phyloP scores from a whole-genome alignment of 2,113 vertebrate genomes.

The Syrrhaptes paradoxus region DNA sequence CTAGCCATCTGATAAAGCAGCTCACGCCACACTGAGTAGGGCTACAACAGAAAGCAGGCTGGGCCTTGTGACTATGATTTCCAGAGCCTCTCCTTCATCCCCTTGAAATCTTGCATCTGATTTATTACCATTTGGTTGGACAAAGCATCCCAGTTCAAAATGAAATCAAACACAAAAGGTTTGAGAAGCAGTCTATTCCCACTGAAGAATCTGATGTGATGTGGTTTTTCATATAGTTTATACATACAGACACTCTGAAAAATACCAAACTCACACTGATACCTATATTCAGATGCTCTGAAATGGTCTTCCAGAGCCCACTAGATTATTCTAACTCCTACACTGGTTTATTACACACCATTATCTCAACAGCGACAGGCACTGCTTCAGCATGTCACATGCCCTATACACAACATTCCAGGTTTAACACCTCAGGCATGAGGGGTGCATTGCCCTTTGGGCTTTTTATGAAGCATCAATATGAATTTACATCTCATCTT shows the following conservation, averaged over 20 bases:
- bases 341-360: not conserved
- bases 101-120: not conserved
- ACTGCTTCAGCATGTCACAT: not conserved
- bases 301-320: not conserved
- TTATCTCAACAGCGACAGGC: not conserved
- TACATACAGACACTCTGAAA: not conserved
- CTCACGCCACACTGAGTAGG: not conserved
- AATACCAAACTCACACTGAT: not conserved
- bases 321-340: not conserved
- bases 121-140: not conserved
- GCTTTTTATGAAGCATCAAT: not conserved
- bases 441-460: not conserved
- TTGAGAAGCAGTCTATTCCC: not conserved
- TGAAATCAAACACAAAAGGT: not conserved
- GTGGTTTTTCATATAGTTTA: not conserved
- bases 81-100: not conserved
- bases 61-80: accelerated
- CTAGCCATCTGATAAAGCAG: not conserved
- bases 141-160: not conserved
- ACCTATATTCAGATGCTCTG: not conserved
- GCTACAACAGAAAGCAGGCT: not conserved
- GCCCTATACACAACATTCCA: not conserved
- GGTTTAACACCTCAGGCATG: not conserved
- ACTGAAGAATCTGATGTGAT: not conserved
- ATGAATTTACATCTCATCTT: not conserved